Evolutionary conservation across 2,113 vertebrate species (phyloP), one percentile per base, ranked within the genome.

Genomic region (Athene cunicularia): DNA sequence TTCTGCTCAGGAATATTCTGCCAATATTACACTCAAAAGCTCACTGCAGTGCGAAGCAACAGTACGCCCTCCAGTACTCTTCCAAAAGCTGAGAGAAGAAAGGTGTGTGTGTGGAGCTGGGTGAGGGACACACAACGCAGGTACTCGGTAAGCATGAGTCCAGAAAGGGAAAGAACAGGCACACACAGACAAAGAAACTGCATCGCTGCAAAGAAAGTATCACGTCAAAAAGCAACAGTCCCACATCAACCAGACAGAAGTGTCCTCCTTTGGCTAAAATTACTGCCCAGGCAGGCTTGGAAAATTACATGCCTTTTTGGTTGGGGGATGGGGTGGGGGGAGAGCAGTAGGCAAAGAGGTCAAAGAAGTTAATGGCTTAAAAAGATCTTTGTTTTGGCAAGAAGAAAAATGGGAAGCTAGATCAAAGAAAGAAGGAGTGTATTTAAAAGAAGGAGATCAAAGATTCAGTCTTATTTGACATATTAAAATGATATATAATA

Each of bases 401-500:
- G 62, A 86, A 76, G 39, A 76, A 85, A 93, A 71, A 87, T 39
- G 16, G 13, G 39, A 87, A 4, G 2, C 68, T 17, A 79, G 4
- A 90, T 70, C 62, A 93, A 94, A 95, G 45, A 53, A 95, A 91
- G n/a, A 3, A 68, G 5, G 11, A 33, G 9, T 4, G 1, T 41
- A 68, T 79, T 64, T 91, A 63, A 83, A 92, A 91, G 49, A 39
- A 87, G 63, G 24, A 82, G 8, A 93, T 89, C 70, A 90, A 93
- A 93, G 33, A 88, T 59, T 62, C 23, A 17, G 37, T 49, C 79
- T 93, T 27, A 47, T 23, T 80, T 87, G 68, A 43, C n/a, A 45
- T 19, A 83, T 81, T 91, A 91, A 94, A 90, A 85, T 84, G 72
- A 83, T 14, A 43, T 13, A 53, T 43, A 81, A 21, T 75, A 71